phyloP scores from a whole-genome alignment of 2,113 vertebrate species.

The Lycaon pictus region DNA sequence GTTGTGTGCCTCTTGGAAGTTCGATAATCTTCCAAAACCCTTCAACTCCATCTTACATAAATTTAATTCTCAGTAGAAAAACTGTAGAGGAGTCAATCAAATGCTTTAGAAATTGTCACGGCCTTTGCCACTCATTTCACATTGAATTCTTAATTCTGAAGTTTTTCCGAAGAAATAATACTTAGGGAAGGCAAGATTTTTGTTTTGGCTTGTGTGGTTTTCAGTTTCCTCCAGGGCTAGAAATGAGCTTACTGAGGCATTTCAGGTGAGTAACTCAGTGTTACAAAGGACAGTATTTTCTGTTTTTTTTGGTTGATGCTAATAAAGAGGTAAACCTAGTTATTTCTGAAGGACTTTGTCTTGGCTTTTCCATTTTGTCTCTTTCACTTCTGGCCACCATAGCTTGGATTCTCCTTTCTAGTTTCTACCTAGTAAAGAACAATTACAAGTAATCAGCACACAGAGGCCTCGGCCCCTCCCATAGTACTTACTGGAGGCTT shows the following conservation, averaged over 20 bases:
- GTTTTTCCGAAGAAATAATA: neutral
- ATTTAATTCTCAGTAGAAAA: slow-evolving; percentile 71
- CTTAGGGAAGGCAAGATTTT: neutral
- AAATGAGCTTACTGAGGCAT: neutral
- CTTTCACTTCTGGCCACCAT: neutral
- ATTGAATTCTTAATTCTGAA: slow-evolving; percentile 45
- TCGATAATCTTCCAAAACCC: slow-evolving; percentile 74
- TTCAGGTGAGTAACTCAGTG: neutral
- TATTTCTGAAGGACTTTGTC: neutral
- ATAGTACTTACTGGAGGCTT: neutral
- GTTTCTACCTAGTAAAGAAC: neutral
- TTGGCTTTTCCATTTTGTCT: neutral
- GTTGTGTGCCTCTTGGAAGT: neutral
- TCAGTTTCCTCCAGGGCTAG: neutral
- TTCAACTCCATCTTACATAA: slow-evolving; percentile 42
- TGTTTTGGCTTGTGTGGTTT: neutral
- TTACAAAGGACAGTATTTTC: neutral
- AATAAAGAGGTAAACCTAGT: neutral
- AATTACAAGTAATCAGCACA: neutral
- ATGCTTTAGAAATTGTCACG: neutral
- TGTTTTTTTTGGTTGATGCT: neutral
- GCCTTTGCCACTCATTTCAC: neutral
- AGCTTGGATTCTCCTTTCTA: neutral
- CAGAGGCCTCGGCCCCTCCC: neutral
- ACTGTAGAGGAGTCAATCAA: slow-evolving; percentile 60